Percentiles rank a stretch among this genome's conserved stretches.
phyloP scores from a whole-genome alignment of 2,888 invertebrate genomes.

The Beris morrisii region DNA sequence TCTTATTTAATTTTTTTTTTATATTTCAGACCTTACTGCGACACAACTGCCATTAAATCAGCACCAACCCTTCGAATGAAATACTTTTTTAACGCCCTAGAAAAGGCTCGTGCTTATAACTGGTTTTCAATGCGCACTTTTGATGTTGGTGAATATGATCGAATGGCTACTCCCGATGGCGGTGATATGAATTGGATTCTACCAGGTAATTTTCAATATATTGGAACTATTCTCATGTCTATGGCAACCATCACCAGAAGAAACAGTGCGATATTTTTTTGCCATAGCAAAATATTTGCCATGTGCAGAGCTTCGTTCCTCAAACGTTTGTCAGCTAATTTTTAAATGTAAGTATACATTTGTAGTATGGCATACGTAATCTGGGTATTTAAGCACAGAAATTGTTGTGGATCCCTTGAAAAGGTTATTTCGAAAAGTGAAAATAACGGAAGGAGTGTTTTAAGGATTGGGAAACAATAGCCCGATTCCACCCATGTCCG shows the following conservation, averaged over 20 bases:
- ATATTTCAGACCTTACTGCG: constrained; percentile 44
- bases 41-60: constrained; percentile 49
- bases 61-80: constrained; percentile 25
- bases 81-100: constrained; percentile 62
- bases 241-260: too few species aligned
- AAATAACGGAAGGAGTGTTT: too few species aligned
- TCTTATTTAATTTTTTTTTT: constrained; percentile 1
- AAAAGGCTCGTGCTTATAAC: constrained; percentile 71
- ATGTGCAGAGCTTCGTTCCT: not conserved
- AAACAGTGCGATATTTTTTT: too few species aligned
- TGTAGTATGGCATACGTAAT: too few species aligned
- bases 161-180: constrained; percentile 78
- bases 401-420: too few species aligned
- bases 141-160: constrained; percentile 80
- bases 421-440: too few species aligned
- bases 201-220: constrained; percentile 74
- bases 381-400: too few species aligned
- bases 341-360: too few species aligned
- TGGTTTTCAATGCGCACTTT: constrained; percentile 85
- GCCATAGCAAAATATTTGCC: not conserved
- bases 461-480: too few species aligned
- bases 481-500: too few species aligned
- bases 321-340: too few species aligned
- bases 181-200: constrained; percentile 91
- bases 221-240: not conserved